Base-by-base conservation (phyloP, 1,140 invertebrate species). In the Neelides sp. region DNA sequence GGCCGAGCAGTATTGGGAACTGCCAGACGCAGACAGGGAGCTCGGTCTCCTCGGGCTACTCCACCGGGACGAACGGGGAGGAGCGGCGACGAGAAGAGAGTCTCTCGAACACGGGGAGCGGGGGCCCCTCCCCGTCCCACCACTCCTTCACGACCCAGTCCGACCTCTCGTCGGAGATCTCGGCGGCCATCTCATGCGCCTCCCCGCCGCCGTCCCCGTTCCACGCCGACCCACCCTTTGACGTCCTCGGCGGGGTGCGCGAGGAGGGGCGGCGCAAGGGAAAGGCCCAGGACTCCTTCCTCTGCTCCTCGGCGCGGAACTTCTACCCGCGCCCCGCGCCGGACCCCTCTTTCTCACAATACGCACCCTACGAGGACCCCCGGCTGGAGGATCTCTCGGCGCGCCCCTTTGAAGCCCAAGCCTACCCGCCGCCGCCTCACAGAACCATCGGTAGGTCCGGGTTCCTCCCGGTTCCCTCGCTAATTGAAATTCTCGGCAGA, bases 151-250 rank as follows among this genome's bases (percentile, higher is more conserved):
- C 70, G 56, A 80, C 78, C 35, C 79, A 82, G 63, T 82, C 79
- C 2, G 81, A 85, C 63, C 66, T 83, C 28, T 81, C 79, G 30
- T 79, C 77, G 32, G 82, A 83, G 62, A 83, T 83, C 51, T 82
- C 78, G 58, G 80, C 81, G 0, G 80, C 78, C 10, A 83, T 83
- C 52, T 81, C 79, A 34, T 82, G 80, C 17, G 71, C 71, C 13
- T 73, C 76, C 28, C 74, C 78, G 30, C 74, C 75, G 19, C 68
- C 76, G 26, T 75, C 74, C 34, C 80, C 78, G 5, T 78, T 79
- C 27, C 59, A 50, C 46, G 55, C 45, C 54, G 58, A 58, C 12
- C 41, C 32, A 19, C 42, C 52, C 5, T 59, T 59, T 47, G 57
- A 61, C 20, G 27, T 39, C n/a, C 28, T 52, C 51, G 15, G 40